These are phyloP conservation scores for Australoheros scitulus DNA, from an alignment of 2,113 vertebrate species.

Conservation along the genomic window DNA sequence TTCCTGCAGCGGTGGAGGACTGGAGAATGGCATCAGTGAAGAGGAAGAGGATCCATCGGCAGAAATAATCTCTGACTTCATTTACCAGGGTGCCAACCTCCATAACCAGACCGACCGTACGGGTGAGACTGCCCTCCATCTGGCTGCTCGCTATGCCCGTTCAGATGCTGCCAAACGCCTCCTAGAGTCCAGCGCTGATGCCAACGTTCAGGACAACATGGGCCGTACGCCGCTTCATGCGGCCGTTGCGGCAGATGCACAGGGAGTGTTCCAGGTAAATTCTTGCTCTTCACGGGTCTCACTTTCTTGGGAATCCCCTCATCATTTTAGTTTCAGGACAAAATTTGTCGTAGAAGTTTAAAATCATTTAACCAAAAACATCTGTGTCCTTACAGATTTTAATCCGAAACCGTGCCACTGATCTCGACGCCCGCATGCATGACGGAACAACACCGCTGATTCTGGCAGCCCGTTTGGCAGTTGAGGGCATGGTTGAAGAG, in stretches of 20 bases:
- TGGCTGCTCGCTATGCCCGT: constrained; percentile 94
- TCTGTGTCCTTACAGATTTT: constrained; percentile 84
- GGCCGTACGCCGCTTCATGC: constrained; percentile 94
- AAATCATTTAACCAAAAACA: background rate
- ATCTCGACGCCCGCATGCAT: constrained; percentile 95
- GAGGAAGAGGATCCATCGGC: constrained; percentile 94
- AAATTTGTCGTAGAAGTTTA: background rate
- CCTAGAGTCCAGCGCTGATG: constrained; percentile 93
- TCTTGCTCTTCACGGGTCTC: background rate
- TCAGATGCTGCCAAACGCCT: constrained; percentile 97
- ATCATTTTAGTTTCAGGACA: background rate
- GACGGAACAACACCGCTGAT: constrained; percentile 96
- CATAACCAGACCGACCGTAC: constrained; percentile 99
- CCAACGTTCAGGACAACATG: constrained; percentile 99
- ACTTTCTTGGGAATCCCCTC: background rate
- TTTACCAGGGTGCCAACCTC: constrained; percentile 95
- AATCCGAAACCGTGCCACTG: constrained; percentile 95
- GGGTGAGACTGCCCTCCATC: constrained; percentile 92
- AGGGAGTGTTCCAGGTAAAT: constrained; percentile 96
- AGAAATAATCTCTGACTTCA: constrained; percentile 95
- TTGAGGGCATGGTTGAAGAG: constrained; percentile 98
- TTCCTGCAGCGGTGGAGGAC: constrained; percentile 95
- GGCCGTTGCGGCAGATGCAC: constrained; percentile 92
- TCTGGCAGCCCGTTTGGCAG: constrained; percentile 90
- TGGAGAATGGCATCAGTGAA: constrained; percentile 93